phyloP scores from a whole-genome alignment of 35 echinoderm and acorn worm genomes.

The Diadema setosum region DNA sequence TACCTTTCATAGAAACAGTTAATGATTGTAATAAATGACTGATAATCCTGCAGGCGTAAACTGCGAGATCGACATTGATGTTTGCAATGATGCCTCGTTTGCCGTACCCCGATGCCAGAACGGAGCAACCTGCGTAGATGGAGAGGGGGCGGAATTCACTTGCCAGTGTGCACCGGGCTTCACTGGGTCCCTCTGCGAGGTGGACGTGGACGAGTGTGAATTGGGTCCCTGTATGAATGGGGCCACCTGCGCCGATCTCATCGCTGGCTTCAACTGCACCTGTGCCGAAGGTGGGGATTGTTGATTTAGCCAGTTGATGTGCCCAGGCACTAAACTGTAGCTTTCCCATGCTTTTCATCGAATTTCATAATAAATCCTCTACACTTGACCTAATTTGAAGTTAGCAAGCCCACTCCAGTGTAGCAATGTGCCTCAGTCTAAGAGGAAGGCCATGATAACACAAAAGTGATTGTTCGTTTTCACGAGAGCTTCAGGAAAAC shows the following conservation, averaged over 20 bases:
- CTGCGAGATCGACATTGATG: conserved; percentile 66
- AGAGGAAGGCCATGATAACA: too few species aligned
- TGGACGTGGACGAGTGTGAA: conserved; percentile 46
- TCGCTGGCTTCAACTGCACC: conserved; percentile 43
- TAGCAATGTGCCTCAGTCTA: too few species aligned
- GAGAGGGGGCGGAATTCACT: conserved; percentile 25
- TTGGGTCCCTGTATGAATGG: conserved; percentile 52
- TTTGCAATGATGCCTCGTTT: conserved; percentile 15
- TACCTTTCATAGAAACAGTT: too few species aligned
- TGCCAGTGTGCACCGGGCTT: conserved; percentile 47
- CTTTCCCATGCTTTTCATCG: too few species aligned
- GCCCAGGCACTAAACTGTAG: too few species aligned
- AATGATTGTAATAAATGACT: too few species aligned
- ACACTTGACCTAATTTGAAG: too few species aligned
- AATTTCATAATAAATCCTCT: too few species aligned
- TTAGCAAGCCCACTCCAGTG: too few species aligned
- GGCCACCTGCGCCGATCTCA: conserved; percentile 24
- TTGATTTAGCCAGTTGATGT: too few species aligned
- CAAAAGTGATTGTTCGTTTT: too few species aligned
- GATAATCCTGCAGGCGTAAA: neutral
- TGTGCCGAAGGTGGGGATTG: conserved; percentile 47
- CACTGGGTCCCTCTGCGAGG: conserved; percentile 28
- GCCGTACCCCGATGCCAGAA: conserved; percentile 46
- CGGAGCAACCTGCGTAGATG: conserved; percentile 63
- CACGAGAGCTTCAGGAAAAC: too few species aligned